Evolutionary conservation across 2,113 vertebrate species (phyloP), one percentile per base, ranked within the genome.

Genomic region (Pollachius pollachius): DNA sequence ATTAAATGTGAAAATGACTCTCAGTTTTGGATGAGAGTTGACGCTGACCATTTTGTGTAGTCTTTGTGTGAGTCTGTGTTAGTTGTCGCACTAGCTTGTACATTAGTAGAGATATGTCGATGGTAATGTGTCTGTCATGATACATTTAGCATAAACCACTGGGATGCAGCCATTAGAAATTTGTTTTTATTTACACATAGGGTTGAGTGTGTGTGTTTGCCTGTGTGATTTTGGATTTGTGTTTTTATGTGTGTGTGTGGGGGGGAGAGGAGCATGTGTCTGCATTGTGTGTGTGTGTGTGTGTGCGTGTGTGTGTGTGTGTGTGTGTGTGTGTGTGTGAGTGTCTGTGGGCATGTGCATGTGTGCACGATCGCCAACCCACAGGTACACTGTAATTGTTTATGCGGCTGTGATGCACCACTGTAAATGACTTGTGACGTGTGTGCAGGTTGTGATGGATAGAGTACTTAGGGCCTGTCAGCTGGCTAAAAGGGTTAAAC

Each of bases 401-500:
- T 69, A 57, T 67, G 71, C 73, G 4, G 17, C 60, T 65, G 72
- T 67, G 67, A 18, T 73, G 41, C 19, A 27, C 30, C 70, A 72
- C 71, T 48, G 52, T 34, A 68, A 70, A 59, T 57, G 63, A 70
- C 60, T 71, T 72, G 52, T 75, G 69, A 75, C 78, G 19, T 64
- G 65, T 56, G 64, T 74, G 77, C 63, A 62, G 64, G 68, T 61
- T 21, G 67, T 89, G 85, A 90, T 90, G 81, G 86, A 90, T 88
- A 81, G 41, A 72, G 73, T 82, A 72, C 80, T 89, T 16, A 71
- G 69, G 80, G 73, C 68, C 69, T 86, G 82, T 84, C 84, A 84
- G 63, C 58, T 69, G 64, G 75, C 70, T 77, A 76, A 85, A 84
- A 70, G 86, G 85, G 84, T 90, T 90, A 87, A 88, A 88, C 76